These are phyloP conservation scores for Drosophila nigricruria DNA, from an alignment of 2,888 invertebrate genomes.

Conservation along the genomic window DNA sequence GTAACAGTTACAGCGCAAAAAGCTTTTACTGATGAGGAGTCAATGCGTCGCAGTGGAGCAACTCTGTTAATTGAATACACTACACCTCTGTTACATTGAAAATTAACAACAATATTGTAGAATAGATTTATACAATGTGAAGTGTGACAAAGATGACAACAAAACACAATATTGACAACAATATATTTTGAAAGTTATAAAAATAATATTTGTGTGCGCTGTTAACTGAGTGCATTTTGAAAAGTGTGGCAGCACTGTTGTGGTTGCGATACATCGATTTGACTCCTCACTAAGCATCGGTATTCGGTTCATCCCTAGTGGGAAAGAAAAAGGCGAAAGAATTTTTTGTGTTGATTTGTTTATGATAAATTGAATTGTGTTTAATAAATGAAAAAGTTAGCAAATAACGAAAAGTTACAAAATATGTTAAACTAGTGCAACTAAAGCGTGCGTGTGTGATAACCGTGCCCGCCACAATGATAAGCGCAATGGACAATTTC, in stretches of 20 bases:
- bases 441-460: conserved; percentile 52
- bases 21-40: not conserved
- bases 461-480: conserved; percentile 77
- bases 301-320: conserved; percentile 50
- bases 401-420: conserved; percentile 25
- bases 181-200: no score
- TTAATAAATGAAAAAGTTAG: conserved; percentile 69
- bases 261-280: conserved; percentile 7
- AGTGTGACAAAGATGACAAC: not conserved
- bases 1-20: conserved; percentile 16
- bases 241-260: conserved; percentile 18
- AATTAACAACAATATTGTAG: not conserved
- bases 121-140: not conserved
- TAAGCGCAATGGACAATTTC: conserved; percentile 84
- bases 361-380: conserved; percentile 46
- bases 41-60: conserved; percentile 37
- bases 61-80: conserved; percentile 19
- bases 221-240: not conserved
- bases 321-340: conserved; percentile 68
- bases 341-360: conserved; percentile 60
- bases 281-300: conserved; percentile 23
- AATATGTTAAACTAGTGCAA: conserved; percentile 63
- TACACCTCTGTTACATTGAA: not conserved
- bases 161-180: not conserved
- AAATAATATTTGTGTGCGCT: not conserved